These are phyloP conservation scores for Mesitornis unicolor DNA, from an alignment of 2,113 vertebrate species.

Conservation along the genomic window DNA sequence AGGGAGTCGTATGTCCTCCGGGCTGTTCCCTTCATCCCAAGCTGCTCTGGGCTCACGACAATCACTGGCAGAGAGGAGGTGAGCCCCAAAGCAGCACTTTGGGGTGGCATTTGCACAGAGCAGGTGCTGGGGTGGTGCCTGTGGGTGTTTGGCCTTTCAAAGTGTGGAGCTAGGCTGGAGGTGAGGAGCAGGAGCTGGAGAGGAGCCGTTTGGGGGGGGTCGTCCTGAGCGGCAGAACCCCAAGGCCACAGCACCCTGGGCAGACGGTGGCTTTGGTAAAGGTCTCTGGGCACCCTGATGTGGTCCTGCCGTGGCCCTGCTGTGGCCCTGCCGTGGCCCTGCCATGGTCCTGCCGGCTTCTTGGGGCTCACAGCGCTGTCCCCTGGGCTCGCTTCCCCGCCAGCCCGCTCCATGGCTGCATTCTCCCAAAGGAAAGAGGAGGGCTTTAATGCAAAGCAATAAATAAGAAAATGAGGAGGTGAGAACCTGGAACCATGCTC, in stretches of 20 bases:
- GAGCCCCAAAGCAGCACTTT: background rate
- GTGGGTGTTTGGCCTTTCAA: background rate
- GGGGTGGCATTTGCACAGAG: background rate
- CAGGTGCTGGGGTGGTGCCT: background rate
- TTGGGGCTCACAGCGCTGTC: accelerated
- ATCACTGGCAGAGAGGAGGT: background rate
- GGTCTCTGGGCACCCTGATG: background rate
- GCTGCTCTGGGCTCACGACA: background rate
- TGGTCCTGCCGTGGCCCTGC: too few relatives aligned
- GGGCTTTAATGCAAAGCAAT: background rate
- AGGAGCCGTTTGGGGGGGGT: background rate
- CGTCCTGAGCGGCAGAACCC: background rate
- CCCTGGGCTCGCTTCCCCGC: background rate
- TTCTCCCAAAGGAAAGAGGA: accelerated
- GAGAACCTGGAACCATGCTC: background rate
- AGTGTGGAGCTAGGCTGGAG: accelerated
- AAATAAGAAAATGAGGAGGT: background rate
- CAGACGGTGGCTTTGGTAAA: background rate
- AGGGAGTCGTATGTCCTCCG: too few relatives aligned
- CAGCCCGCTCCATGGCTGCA: background rate
- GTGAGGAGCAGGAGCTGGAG: background rate
- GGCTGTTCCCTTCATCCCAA: background rate
- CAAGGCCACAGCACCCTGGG: accelerated
- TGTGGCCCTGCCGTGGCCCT: background rate
- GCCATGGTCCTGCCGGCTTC: too few relatives aligned